Conservation (phyloP, 2,888 invertebrate genomes). For the Troides aeacus region DNA sequence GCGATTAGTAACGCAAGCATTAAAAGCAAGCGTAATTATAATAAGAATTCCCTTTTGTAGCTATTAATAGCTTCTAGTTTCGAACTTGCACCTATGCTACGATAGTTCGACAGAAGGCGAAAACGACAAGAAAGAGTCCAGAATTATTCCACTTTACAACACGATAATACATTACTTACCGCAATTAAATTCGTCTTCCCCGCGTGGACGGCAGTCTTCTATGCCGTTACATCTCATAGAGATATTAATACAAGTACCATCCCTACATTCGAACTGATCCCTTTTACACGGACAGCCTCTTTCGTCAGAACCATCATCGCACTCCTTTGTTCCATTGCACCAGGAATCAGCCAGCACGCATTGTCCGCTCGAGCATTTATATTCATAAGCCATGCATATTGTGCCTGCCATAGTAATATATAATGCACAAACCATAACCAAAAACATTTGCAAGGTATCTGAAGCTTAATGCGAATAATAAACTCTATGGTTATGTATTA, state of each 20-base stretch:
- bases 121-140: slow-evolving; percentile 9
- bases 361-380: slow-evolving; percentile 83
- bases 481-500: too few relatives aligned
- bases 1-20: slow-evolving; percentile 26
- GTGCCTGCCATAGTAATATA: slow-evolving; percentile 64
- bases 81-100: not conserved
- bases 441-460: slow-evolving; percentile 32
- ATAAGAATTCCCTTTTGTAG: not conserved
- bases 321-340: slow-evolving; percentile 78
- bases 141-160: slow-evolving; percentile 10
- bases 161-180: slow-evolving; percentile 49
- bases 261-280: slow-evolving; percentile 80
- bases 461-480: too few relatives aligned
- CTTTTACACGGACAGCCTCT: slow-evolving; percentile 66
- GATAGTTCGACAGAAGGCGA: slow-evolving; percentile 10
- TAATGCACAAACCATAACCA: slow-evolving; percentile 62
- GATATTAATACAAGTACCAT: slow-evolving; percentile 83
- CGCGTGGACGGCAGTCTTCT: slow-evolving; percentile 78
- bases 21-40: slow-evolving; percentile 20
- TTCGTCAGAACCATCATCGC: slow-evolving; percentile 75
- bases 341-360: slow-evolving; percentile 77
- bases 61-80: not conserved
- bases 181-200: slow-evolving; percentile 82
- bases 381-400: slow-evolving; percentile 78
- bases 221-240: slow-evolving; percentile 82